Evolutionary conservation across 1,140 invertebrate species (phyloP).

Genomic region (Tetragonula clypearis): DNA sequence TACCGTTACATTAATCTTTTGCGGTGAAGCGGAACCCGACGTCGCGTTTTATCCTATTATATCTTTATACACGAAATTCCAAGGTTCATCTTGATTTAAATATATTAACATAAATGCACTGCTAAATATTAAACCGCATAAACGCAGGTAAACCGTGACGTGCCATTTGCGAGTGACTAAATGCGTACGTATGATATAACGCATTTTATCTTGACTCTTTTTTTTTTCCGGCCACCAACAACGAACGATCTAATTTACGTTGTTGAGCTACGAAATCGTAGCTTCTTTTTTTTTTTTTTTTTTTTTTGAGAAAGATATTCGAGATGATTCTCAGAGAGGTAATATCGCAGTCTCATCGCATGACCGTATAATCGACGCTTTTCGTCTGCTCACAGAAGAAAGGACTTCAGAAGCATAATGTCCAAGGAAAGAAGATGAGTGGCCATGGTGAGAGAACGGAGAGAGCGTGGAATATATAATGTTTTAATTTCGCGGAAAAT

Average conservation of each 20-base stretch:
- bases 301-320: constrained; percentile 3
- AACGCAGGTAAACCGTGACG: neutral
- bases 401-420: constrained; percentile 5
- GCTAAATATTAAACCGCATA: too few relatives aligned
- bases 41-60: neutral
- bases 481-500: constrained; percentile 72
- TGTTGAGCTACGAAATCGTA: neutral
- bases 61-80: neutral
- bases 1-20: neutral
- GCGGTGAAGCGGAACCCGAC: neutral
- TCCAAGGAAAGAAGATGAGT: constrained; percentile 41
- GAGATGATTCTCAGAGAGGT: neutral
- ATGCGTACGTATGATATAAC: neutral
- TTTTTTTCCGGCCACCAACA: too few relatives aligned
- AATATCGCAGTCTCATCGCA: constrained; percentile 38
- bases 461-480: constrained; percentile 61
- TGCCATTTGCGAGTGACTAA: neutral
- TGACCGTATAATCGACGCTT: constrained; percentile 60
- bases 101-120: neutral
- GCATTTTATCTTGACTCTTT: too few relatives aligned
- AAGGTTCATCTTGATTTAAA: neutral
- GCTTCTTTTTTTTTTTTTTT: constrained; percentile 4
- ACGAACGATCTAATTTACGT: neutral
- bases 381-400: constrained; percentile 28
- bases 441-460: constrained; percentile 12